A percentile compares a stretch with the other conserved stretches of the same genome.
These are phyloP conservation scores for Smittia aterrima DNA, from an alignment of 2,888 invertebrate species.

Conservation along the genomic window DNA sequence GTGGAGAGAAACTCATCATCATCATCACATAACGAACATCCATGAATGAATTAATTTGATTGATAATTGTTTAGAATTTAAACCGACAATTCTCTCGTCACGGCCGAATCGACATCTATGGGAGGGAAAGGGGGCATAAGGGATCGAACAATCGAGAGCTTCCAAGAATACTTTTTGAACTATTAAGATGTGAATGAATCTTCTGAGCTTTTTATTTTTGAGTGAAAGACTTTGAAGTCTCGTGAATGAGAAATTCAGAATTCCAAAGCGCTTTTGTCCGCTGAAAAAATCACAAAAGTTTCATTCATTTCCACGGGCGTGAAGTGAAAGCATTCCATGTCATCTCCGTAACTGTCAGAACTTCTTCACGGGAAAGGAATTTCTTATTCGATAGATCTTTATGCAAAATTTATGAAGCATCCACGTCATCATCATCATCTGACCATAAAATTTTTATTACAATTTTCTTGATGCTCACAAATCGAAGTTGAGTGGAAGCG, in stretches of 20 bases:
- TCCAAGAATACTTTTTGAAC: no score
- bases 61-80: conserved; percentile 17
- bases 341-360: conserved; percentile 9
- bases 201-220: neutral
- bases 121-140: neutral
- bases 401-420: conserved; percentile 20
- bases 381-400: neutral
- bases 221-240: neutral
- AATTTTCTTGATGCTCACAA: neutral
- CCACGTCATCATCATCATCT: conserved; percentile 18
- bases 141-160: neutral
- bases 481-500: conserved; percentile 4
- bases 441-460: conserved; percentile 19
- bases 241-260: neutral
- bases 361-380: neutral
- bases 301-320: neutral
- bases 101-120: conserved; percentile 12
- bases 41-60: conserved; percentile 6
- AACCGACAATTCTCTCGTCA: conserved; percentile 25
- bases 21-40: neutral
- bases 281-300: neutral
- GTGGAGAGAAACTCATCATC: conserved; percentile 14
- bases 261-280: neutral
- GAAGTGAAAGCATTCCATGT: neutral
- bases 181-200: no score